Conservation (phyloP, 2,888 invertebrate species). For the Noctua janthe region DNA sequence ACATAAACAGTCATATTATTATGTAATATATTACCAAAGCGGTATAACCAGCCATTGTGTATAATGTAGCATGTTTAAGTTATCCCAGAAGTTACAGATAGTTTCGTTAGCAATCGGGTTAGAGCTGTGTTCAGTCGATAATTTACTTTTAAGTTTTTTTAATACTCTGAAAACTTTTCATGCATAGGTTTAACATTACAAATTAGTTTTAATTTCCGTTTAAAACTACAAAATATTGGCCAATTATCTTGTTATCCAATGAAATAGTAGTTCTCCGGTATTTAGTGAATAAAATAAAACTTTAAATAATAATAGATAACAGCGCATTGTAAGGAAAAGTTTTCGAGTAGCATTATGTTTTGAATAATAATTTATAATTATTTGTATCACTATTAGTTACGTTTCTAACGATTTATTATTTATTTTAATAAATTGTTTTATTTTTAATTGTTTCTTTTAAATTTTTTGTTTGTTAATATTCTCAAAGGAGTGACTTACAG, state of each 20-base stretch:
- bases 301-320: constrained; percentile 28
- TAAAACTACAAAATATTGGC: constrained; percentile 59
- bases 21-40: constrained; percentile 54
- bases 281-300: constrained; percentile 36
- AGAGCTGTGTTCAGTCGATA: constrained; percentile 53
- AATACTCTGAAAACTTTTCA: constrained; percentile 62
- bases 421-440: constrained; percentile 80
- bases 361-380: constrained; percentile 78
- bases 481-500: background rate
- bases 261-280: constrained; percentile 54
- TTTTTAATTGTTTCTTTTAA: constrained; percentile 67
- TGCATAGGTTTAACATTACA: constrained; percentile 31
- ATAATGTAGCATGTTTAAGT: constrained; percentile 62
- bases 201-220: constrained; percentile 29
- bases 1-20: constrained; percentile 43
- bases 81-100: constrained; percentile 64
- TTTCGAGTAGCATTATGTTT: constrained; percentile 75
- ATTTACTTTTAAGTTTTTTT: constrained; percentile 67
- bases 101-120: constrained; percentile 65
- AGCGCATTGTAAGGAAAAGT: constrained; percentile 64
- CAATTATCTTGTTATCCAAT: constrained; percentile 62
- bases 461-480: constrained; percentile 11
- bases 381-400: constrained; percentile 79
- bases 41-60: constrained; percentile 57
- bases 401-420: constrained; percentile 78